Evolutionary conservation across 2,113 vertebrate genomes (phyloP).

Genomic region (Vidua macroura): DNA sequence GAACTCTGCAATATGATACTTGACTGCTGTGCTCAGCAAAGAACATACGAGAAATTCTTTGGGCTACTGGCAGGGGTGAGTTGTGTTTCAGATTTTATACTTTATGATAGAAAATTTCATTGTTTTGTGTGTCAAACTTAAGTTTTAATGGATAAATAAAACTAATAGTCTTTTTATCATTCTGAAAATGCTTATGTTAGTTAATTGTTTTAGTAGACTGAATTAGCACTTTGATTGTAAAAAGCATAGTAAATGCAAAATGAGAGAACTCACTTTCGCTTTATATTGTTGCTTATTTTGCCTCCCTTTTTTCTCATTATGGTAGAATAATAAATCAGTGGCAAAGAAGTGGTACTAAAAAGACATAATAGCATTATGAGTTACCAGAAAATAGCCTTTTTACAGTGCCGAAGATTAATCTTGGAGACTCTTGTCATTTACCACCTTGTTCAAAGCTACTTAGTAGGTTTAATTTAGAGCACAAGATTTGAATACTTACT

Average conservation of each 20-base stretch:
- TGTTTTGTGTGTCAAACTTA: not conserved
- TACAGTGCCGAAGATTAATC: not conserved
- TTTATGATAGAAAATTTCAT: not conserved
- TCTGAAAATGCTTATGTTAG: not conserved
- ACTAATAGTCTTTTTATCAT: not conserved
- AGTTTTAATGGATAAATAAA: not conserved
- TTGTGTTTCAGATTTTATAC: constrained; percentile 4
- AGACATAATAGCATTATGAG: not conserved
- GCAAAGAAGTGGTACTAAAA: not conserved
- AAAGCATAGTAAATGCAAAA: not conserved
- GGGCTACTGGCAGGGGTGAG: constrained; percentile 96
- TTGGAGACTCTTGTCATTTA: not conserved
- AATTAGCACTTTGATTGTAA: not conserved
- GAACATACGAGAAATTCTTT: constrained; percentile 98
- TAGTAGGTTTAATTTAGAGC: not conserved
- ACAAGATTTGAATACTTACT: not conserved
- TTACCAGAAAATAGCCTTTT: not conserved
- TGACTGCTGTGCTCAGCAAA: constrained; percentile 98
- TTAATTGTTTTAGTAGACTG: not conserved
- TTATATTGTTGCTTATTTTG: not conserved
- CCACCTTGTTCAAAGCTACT: not conserved
- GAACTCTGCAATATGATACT: constrained; percentile 99
- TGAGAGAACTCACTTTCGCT: not conserved
- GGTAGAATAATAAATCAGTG: not conserved
- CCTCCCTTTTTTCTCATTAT: not conserved